Evolutionary conservation across 2,888 invertebrate species (phyloP), one percentile per base, ranked within the genome.

Genomic region (Allophyes oxyacanthae): DNA sequence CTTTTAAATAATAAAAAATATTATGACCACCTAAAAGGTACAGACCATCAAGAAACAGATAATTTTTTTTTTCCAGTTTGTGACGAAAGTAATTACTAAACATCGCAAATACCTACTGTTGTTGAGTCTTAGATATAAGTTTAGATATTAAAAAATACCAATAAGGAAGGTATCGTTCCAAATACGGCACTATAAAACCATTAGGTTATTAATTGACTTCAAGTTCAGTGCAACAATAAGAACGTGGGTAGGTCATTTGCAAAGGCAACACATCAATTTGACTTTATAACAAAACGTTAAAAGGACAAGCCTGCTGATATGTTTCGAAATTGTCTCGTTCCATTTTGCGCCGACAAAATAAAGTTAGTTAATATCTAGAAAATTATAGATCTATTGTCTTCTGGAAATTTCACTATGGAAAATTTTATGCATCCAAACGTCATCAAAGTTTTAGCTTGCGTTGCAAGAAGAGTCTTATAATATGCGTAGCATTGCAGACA

Each of bases 211-310:
- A 26, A 70, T 56, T 59, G 46, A 60, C 69, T 50, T 63, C 71
- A 65, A 72, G 64, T 60, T 68, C 54, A 64, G 33, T 38, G 52
- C 44, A 71, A 75, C 64, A 76, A 79, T 75, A 61, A 65, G 45
- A 54, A 75, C 64, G 86, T 83, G 76, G 85, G 82, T 48, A 73
- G 77, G 64, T 56, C 55, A 72, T 79, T 79, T 73, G 75, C 77
- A 78, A 81, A 54, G 41, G 44, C 75, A 77, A 64, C 72, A 69
- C 58, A 79, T 80, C 78, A 79, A 85, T 84, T 82, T 70, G 67
- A 72, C 48, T 69, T 58, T 70, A 65, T 40, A 70, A 64, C 41
- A 72, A 49, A 65, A 62, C 65, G 38, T 57, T 68, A 64, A 72
- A 78, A 73, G 70, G 73, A 76, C 50, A 65, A 54, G 52, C 51